phyloP scores from a whole-genome alignment of 1,140 invertebrate species.

The Sinella curviseta region DNA sequence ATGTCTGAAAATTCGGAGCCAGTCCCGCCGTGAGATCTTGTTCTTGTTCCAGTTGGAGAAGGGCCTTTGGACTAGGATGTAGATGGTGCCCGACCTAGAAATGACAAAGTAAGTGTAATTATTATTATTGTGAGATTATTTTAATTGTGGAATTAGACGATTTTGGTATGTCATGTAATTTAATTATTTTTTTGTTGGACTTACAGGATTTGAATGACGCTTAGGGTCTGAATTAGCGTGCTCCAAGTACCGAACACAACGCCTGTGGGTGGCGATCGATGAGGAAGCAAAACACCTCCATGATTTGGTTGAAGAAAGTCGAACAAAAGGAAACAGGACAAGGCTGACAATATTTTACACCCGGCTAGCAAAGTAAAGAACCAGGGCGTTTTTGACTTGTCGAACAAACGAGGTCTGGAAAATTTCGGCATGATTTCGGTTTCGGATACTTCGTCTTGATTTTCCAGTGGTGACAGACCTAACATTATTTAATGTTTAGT shows the following conservation, averaged over 20 bases:
- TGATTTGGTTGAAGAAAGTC: slow-evolving; percentile 28
- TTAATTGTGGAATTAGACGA: neutral
- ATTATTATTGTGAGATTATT: neutral
- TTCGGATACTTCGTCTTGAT: neutral
- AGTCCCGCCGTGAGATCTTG: slow-evolving; percentile 24
- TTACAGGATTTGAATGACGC: slow-evolving; percentile 39
- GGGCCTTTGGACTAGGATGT: slow-evolving; percentile 33
- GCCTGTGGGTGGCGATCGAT: slow-evolving; percentile 27
- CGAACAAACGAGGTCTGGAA: neutral
- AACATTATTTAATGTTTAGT: no score
- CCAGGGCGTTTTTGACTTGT: slow-evolving; percentile 19
- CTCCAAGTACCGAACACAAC: slow-evolving; percentile 38
- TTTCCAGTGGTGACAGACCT: neutral
- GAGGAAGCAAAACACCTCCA: neutral
- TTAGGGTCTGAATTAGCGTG: slow-evolving; percentile 29
- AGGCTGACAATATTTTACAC: slow-evolving; percentile 31
- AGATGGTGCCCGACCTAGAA: slow-evolving; percentile 35
- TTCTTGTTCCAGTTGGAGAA: slow-evolving; percentile 29
- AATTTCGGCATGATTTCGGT: neutral
- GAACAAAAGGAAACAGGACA: slow-evolving; percentile 27
- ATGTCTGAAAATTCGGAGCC: slow-evolving; percentile 40
- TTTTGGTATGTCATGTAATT: neutral
- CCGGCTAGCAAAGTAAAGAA: slow-evolving; percentile 29
- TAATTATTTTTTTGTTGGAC: neutral
- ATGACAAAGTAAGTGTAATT: no score